phyloP scores from a whole-genome alignment of 2,797 vertebrate species.

The Mus minutoides region DNA sequence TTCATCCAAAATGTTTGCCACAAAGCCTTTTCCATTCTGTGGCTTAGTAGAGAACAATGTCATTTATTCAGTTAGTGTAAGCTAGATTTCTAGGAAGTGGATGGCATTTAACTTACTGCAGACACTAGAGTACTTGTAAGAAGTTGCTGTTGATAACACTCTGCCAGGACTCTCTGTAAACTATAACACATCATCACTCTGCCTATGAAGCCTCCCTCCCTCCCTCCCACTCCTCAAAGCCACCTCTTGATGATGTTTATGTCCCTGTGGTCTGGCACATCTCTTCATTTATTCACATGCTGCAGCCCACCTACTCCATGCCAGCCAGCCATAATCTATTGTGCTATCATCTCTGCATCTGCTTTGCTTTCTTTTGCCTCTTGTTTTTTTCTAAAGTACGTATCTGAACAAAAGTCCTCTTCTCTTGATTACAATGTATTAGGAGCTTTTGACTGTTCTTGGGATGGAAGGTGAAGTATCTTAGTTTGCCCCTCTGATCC shows the following conservation, averaged over 20 bases:
- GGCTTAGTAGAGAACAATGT: background rate
- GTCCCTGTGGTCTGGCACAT: background rate
- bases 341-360: background rate
- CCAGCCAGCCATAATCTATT: background rate
- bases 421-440: slow-evolving; percentile 17
- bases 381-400: slow-evolving; percentile 17
- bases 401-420: background rate
- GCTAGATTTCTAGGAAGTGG: background rate
- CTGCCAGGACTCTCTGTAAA: background rate
- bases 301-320: background rate
- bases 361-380: background rate
- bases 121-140: background rate
- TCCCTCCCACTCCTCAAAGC: background rate
- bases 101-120: slow-evolving; percentile 16
- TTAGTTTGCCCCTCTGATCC: background rate
- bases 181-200: background rate
- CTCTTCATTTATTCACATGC: background rate
- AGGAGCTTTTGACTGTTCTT: background rate
- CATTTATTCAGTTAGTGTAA: slow-evolving; percentile 47
- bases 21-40: background rate
- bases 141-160: background rate
- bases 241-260: background rate
- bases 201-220: background rate
- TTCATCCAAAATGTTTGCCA: slow-evolving; percentile 53
- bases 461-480: slow-evolving; percentile 10